Conservation (phyloP, 2,797 vertebrate genomes). For the Microctenopoma steveboyesi region DNA sequence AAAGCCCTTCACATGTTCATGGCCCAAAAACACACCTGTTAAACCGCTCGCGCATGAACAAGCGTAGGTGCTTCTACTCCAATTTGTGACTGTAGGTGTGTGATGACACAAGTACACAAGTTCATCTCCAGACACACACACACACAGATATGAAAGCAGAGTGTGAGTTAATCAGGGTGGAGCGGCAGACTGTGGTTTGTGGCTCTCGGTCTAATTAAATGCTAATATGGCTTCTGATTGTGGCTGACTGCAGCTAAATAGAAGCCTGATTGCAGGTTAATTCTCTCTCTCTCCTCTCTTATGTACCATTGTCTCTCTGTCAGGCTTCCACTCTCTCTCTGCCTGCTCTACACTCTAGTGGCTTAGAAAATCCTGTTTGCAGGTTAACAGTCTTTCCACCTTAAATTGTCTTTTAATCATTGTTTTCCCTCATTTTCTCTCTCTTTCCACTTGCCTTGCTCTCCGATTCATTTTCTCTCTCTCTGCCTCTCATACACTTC, state of each 20-base stretch:
- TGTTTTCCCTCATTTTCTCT: background rate
- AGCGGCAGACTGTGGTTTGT: slow-evolving; percentile 61
- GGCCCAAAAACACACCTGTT: background rate
- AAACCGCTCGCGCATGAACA: background rate
- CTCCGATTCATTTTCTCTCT: background rate
- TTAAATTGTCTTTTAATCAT: slow-evolving; percentile 49
- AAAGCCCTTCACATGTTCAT: background rate
- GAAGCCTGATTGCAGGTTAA: slow-evolving; percentile 75
- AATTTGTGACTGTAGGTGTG: background rate
- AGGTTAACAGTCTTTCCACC: slow-evolving; percentile 46
- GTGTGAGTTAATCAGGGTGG: slow-evolving; percentile 65
- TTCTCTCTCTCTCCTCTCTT: slow-evolving; percentile 38
- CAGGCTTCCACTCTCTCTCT: slow-evolving; percentile 10
- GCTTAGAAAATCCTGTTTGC: slow-evolving; percentile 28
- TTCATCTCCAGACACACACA: slow-evolving; percentile 1
- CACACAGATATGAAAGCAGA: slow-evolving; percentile 17
- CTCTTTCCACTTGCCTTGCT: background rate
- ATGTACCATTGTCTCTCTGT: slow-evolving; percentile 35
- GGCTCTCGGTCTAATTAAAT: slow-evolving; percentile 70
- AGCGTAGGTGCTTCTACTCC: background rate
- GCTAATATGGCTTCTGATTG: slow-evolving; percentile 71
- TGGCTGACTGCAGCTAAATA: slow-evolving; percentile 70
- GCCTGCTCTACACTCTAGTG: slow-evolving; percentile 7
- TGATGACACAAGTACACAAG: slow-evolving; percentile 1
- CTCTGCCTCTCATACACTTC: background rate